phyloP scores from a whole-genome alignment of 2,113 vertebrate species.

The Poeciliopsis occidentalis region DNA sequence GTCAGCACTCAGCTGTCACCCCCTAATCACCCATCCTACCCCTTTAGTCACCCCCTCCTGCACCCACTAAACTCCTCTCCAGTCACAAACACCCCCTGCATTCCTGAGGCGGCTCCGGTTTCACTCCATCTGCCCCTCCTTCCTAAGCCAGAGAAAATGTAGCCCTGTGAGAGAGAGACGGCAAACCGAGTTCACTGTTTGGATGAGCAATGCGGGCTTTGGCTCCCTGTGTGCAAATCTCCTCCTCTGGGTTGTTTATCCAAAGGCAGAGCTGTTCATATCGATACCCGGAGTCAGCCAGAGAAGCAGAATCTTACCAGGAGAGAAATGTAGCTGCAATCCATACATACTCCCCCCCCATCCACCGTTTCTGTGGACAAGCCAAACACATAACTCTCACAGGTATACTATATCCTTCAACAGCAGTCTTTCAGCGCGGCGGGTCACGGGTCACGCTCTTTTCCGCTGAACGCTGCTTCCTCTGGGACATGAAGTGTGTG shows the following conservation, averaged over 20 bases:
- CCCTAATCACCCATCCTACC: conserved; percentile 82
- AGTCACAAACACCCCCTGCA: conserved; percentile 72
- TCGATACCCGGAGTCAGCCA: conserved; percentile 22
- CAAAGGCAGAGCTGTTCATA: conserved; percentile 42
- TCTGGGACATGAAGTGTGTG: conserved; percentile 69
- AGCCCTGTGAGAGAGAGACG: conserved; percentile 61
- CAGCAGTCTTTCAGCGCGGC: conserved; percentile 70
- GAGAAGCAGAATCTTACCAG: conserved; percentile 20
- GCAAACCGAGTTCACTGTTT: conserved; percentile 68
- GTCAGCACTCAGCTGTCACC: conserved; percentile 86
- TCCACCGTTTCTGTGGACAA: conserved; percentile 54
- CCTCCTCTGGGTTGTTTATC: conserved; percentile 62
- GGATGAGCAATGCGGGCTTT: conserved; percentile 35
- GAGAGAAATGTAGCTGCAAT: conserved; percentile 39
- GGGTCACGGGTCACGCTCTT: conserved; percentile 71
- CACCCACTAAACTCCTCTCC: conserved; percentile 65
- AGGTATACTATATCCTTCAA: conserved; percentile 81
- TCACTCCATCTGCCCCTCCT: conserved; percentile 77
- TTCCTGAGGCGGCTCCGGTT: conserved; percentile 79
- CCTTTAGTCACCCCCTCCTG: conserved; percentile 59
- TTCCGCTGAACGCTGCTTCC: conserved; percentile 70
- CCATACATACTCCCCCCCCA: conserved; percentile 58
- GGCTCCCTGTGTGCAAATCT: conserved; percentile 26
- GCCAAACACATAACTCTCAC: conserved; percentile 76
- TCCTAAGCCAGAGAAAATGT: conserved; percentile 68